Evolutionary conservation across 2,888 invertebrate species (phyloP).

Genomic region (Lacanobia oleracea): DNA sequence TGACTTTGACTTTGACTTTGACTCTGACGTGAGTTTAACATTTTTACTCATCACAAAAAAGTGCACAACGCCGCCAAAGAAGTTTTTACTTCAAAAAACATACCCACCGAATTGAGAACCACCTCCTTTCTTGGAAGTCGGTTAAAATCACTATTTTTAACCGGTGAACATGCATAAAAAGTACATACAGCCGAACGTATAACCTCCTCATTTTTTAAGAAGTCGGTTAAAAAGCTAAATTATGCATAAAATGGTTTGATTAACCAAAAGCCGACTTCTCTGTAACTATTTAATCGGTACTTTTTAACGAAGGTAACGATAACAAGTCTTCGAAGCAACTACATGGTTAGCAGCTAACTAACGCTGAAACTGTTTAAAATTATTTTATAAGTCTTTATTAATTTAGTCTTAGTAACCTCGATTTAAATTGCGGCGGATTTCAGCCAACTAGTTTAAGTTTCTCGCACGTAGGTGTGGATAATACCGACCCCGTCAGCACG

Average conservation of each 20-base stretch:
- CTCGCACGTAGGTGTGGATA: slow-evolving; percentile 18
- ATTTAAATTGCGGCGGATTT: slow-evolving; percentile 18
- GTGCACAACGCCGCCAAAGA: no score
- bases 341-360: background rate
- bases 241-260: background rate
- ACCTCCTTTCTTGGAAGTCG: no score
- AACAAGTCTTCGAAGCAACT: background rate
- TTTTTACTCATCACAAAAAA: no score
- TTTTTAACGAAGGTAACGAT: background rate
- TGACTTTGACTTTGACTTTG: no score
- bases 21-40: no score
- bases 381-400: background rate
- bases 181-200: no score
- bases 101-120: no score
- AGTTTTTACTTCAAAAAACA: no score
- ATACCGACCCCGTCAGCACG: slow-evolving; percentile 19
- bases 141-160: no score
- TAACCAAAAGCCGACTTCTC: background rate
- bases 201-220: no score
- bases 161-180: no score
- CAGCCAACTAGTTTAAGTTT: slow-evolving; percentile 21
- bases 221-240: background rate
- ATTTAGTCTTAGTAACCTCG: slow-evolving; percentile 3
- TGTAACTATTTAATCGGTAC: slow-evolving; percentile 7
- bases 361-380: slow-evolving; percentile 8